These are phyloP conservation scores for Dendroctonus valens DNA, from an alignment of 1,140 invertebrate species.

Conservation along the genomic window DNA sequence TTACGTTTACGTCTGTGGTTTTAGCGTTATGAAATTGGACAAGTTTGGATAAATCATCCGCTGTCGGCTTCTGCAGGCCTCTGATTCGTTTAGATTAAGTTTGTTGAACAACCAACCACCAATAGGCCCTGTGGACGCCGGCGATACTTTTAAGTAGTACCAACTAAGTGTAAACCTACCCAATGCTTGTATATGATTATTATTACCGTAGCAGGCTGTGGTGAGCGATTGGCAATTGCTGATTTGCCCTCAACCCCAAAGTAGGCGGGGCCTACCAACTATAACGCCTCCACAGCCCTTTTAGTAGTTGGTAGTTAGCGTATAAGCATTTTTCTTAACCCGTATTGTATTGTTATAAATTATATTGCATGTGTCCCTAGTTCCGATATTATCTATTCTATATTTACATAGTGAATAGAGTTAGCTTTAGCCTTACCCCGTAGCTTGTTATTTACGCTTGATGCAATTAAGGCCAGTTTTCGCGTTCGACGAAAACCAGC, in stretches of 20 bases:
- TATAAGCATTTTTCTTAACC: slow-evolving; percentile 49
- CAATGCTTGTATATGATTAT: slow-evolving; percentile 22
- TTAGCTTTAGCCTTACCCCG: slow-evolving; percentile 42
- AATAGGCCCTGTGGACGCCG: not conserved
- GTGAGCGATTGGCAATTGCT: not conserved
- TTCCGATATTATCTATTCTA: slow-evolving; percentile 44
- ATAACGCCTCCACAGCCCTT: slow-evolving; percentile 12
- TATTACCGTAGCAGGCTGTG: slow-evolving; percentile 3
- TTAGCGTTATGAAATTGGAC: slow-evolving; percentile 28
- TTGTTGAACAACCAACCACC: not conserved
- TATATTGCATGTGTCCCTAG: slow-evolving; percentile 49
- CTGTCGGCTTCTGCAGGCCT: not conserved
- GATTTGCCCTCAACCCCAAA: no score
- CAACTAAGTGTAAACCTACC: slow-evolving; percentile 14
- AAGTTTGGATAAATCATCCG: slow-evolving; percentile 30
- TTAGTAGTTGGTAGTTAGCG: slow-evolving; percentile 47
- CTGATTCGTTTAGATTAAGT: not conserved
- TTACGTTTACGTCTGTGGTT: slow-evolving; percentile 28
- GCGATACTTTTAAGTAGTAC: not conserved
- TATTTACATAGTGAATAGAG: slow-evolving; percentile 46
- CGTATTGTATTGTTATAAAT: slow-evolving; percentile 47
- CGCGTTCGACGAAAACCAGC: no score
- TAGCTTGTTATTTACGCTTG: slow-evolving; percentile 32
- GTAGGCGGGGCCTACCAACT: no score
- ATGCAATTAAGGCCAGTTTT: slow-evolving; percentile 4